Conservation (phyloP, 2,888 invertebrate genomes). For the Nemapogon koenigi region DNA sequence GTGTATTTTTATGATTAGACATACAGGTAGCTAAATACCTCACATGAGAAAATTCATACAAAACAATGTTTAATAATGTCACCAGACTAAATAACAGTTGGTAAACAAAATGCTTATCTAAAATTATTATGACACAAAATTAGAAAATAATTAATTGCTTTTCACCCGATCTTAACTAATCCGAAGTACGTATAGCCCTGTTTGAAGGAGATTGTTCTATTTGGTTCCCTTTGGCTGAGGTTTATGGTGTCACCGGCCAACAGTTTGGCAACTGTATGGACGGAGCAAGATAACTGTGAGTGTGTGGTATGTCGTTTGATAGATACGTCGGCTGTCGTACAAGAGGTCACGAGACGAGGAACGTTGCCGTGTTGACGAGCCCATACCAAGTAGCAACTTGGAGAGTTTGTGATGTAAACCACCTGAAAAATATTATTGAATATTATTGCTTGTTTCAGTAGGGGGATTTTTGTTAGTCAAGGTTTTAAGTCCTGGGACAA, state of each 20-base stretch:
- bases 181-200: slow-evolving; percentile 48
- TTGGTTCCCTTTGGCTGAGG: slow-evolving; percentile 42
- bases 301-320: slow-evolving; percentile 28
- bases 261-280: slow-evolving; percentile 39
- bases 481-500: too few species aligned
- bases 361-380: slow-evolving; percentile 23
- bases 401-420: slow-evolving; percentile 40
- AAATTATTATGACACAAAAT: too few species aligned
- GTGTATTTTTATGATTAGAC: too few species aligned
- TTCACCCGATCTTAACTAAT: slow-evolving; percentile 38
- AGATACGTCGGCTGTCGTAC: slow-evolving; percentile 42
- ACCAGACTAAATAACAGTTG: too few species aligned
- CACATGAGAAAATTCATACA: too few species aligned
- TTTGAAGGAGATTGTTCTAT: slow-evolving; percentile 40
- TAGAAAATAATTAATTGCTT: neutral
- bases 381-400: slow-evolving; percentile 47
- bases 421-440: slow-evolving; percentile 35
- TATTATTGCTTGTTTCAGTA: too few species aligned
- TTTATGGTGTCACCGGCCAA: slow-evolving; percentile 37
- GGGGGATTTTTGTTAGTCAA: too few species aligned
- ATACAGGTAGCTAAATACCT: too few species aligned
- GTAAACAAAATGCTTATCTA: too few species aligned
- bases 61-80: too few species aligned
- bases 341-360: slow-evolving; percentile 33
- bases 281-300: slow-evolving; percentile 45